Conservation (phyloP, 2,797 vertebrate genomes). For the Geotrypetes seraphini region DNA sequence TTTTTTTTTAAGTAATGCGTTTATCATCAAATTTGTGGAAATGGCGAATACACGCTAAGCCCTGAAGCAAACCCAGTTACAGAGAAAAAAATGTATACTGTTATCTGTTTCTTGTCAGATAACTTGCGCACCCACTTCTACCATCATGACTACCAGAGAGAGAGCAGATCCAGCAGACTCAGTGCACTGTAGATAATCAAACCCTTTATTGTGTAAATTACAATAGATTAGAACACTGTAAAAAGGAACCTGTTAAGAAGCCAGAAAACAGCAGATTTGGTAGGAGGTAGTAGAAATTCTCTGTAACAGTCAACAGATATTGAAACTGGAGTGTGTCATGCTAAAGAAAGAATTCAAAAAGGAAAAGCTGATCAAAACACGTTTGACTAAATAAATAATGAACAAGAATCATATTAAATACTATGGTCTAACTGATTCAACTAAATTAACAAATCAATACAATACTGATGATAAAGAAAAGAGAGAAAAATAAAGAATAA, state of each 20-base stretch:
- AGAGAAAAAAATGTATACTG: no score
- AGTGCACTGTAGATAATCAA: conserved; percentile 48
- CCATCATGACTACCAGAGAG: conserved; percentile 19
- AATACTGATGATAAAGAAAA: conserved; percentile 49
- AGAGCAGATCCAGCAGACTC: conserved; percentile 36
- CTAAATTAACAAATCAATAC: conserved; percentile 60
- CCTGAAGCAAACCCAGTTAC: no score
- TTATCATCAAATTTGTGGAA: no score
- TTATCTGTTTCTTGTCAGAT: no score
- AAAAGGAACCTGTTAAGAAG: conserved; percentile 68
- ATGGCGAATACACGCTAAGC: no score
- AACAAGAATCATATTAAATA: conserved; percentile 80
- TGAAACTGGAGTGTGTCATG: conserved; percentile 55
- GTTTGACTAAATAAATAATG: conserved; percentile 84
- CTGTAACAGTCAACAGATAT: conserved; percentile 72
- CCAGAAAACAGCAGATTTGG: conserved; percentile 73
- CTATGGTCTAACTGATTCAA: conserved; percentile 50
- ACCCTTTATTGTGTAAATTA: conserved; percentile 86
- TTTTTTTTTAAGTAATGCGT: no score
- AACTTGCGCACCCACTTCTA: no score
- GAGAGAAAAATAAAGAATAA: conserved; percentile 35
- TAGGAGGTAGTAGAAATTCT: conserved; percentile 84
- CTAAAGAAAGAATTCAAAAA: conserved; percentile 52
- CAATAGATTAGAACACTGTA: conserved; percentile 79
- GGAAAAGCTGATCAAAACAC: conserved; percentile 61